phyloP scores from a whole-genome alignment of 2,797 vertebrate species.

The Pipistrellus nathusii region DNA sequence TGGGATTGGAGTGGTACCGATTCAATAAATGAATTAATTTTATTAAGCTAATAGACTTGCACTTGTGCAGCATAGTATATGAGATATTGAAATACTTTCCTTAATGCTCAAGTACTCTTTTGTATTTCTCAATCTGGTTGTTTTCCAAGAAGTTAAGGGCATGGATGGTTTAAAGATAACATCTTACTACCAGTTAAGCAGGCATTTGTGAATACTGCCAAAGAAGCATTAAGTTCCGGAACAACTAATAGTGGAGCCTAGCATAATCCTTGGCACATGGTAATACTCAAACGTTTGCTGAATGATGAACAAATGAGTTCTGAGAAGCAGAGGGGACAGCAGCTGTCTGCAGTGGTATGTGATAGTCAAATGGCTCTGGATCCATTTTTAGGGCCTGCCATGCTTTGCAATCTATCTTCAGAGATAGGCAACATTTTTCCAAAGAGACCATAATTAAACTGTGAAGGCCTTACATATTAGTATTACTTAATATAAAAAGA shows the following conservation, averaged over 20 bases:
- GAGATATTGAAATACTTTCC: slow-evolving; percentile 8
- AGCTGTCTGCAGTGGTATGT: slow-evolving; percentile 79
- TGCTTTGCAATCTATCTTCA: slow-evolving; percentile 58
- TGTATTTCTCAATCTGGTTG: slow-evolving; percentile 66
- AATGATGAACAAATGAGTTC: slow-evolving; percentile 79
- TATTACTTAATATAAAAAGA: slow-evolving; percentile 43
- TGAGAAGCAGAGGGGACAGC: slow-evolving; percentile 74
- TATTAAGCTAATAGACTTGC: not conserved
- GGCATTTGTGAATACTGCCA: slow-evolving; percentile 77
- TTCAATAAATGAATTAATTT: slow-evolving; percentile 20
- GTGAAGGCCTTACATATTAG: slow-evolving; percentile 33
- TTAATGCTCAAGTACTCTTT: slow-evolving; percentile 38
- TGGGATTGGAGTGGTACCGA: not conserved
- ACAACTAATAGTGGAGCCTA: slow-evolving; percentile 77
- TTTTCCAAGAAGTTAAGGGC: slow-evolving; percentile 72
- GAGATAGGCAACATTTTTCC: slow-evolving; percentile 47
- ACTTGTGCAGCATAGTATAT: not conserved
- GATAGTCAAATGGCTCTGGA: slow-evolving; percentile 63
- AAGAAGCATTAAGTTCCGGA: slow-evolving; percentile 78
- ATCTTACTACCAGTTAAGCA: slow-evolving; percentile 78
- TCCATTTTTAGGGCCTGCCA: slow-evolving; percentile 68
- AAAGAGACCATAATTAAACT: slow-evolving; percentile 52
- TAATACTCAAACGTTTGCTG: slow-evolving; percentile 76
- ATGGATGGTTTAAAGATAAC: slow-evolving; percentile 78
- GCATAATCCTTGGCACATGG: slow-evolving; percentile 81